Percentiles rank a stretch among this genome's conserved stretches.
phyloP scores from a whole-genome alignment of 1,140 invertebrate species.

The Chironomus striatipennis region DNA sequence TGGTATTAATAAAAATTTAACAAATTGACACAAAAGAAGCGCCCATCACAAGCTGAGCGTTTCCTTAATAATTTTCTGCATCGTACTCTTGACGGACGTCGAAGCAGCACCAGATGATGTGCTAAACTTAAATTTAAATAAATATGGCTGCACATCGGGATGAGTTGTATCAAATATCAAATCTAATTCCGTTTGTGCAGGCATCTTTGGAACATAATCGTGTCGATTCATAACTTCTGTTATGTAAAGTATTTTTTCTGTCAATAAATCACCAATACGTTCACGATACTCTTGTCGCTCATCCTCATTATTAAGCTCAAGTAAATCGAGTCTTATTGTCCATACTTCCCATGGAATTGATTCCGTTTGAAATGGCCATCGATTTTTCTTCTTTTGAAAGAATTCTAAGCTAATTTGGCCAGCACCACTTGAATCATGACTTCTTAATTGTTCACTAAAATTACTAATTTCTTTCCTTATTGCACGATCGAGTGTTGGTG shows the following conservation, averaged over 20 bases:
- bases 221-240: slow-evolving; percentile 91
- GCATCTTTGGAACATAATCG: slow-evolving; percentile 93
- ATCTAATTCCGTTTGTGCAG: slow-evolving; percentile 83
- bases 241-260: slow-evolving; percentile 89
- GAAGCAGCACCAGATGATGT: slow-evolving; percentile 59
- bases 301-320: slow-evolving; percentile 76
- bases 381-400: slow-evolving; percentile 81
- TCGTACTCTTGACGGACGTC: slow-evolving; percentile 71
- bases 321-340: slow-evolving; percentile 84
- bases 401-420: slow-evolving; percentile 92
- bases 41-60: slow-evolving; percentile 63
- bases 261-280: slow-evolving; percentile 81
- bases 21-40: slow-evolving; percentile 1
- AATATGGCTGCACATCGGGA: slow-evolving; percentile 88
- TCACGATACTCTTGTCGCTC: slow-evolving; percentile 81
- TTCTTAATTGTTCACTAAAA: slow-evolving; percentile 78
- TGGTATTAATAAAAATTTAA: not conserved
- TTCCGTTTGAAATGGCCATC: slow-evolving; percentile 81
- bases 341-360: slow-evolving; percentile 96
- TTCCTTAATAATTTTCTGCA: slow-evolving; percentile 84
- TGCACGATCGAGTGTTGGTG: slow-evolving; percentile 60
- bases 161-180: slow-evolving; percentile 90
- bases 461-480: slow-evolving; percentile 73
- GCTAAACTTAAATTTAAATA: slow-evolving; percentile 79
- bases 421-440: slow-evolving; percentile 57